Base-by-base conservation (phyloP, 2,888 invertebrate species). In the Cheilosia scutellata region DNA sequence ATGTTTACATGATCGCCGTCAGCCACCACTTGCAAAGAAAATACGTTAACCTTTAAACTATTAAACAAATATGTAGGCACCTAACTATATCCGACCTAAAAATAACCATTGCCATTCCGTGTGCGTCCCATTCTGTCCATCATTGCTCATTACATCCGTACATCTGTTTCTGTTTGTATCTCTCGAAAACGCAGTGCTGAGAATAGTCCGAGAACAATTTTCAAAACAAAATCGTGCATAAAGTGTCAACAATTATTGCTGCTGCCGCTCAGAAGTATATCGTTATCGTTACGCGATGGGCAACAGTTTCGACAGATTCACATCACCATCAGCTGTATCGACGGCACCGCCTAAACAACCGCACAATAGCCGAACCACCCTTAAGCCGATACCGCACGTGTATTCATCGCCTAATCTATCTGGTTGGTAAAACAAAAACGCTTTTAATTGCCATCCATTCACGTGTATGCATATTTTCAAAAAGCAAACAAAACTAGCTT, bases 371-470 rank as follows among this genome's bases (percentile, higher is more conserved):
- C 27, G 51, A 27, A 57, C 55, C 31, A 62, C 72, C 63, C 72
- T 82, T 31, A 89, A 88, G 16, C 72, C 87, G 65, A 70, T 91
- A 62, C 88, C 90, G 72, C 91, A 92, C 88, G 90, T 91, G 63
- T 90, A 88, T 74, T 92, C 92, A 68, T 90, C 92, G 27, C 91
- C 92, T 57, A 91, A 91, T 89, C 89, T 92, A 57, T 89, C 90
- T 82, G 92, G 92, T 91, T 91, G 88, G 92, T 91, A 89, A 65
- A 55, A 80, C 49, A n/a, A 47, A 63, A 20, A 9, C 20, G 29
- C 51, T 72, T 65, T 51, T 40, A 65, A 37, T 62, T 37, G 47
- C 65, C 33, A 55, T 49, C 71, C 27, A 78, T 68, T 66, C 60
- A 70, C 66, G 57, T 68, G 51, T 57, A 27, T 57, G 44, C 49